Evolutionary conservation across 1,140 invertebrate genomes (phyloP).

Genomic region (Zaprionus africanus): DNA sequence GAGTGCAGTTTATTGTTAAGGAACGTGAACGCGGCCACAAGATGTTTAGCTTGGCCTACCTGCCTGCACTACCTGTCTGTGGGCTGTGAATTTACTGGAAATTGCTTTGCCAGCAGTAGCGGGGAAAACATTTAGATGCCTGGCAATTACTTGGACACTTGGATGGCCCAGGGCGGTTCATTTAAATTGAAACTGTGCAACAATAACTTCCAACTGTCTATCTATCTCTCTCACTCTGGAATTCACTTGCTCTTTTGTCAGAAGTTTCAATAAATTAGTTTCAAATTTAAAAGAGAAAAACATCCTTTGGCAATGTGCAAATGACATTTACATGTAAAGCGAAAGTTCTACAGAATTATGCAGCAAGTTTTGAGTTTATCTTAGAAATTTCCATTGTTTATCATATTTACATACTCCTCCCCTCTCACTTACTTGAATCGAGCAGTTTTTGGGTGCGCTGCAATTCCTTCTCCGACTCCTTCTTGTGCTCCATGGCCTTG

Average conservation of each 20-base stretch:
- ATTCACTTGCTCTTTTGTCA: not conserved
- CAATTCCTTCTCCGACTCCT: constrained; percentile 96
- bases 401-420: not conserved
- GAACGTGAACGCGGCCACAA: constrained; percentile 31
- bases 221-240: not conserved
- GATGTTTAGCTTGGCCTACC: constrained; percentile 17
- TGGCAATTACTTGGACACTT: not conserved
- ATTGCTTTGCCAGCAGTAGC: not conserved
- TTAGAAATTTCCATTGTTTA: not conserved
- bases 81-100: constrained; percentile 12
- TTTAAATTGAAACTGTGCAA: constrained; percentile 7
- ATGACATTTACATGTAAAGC: not conserved
- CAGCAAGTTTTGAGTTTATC: not conserved
- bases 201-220: not conserved
- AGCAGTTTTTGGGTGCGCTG: constrained; percentile 96
- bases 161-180: not conserved
- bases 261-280: constrained; percentile 1
- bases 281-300: constrained; percentile 1
- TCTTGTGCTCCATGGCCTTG: constrained; percentile 96
- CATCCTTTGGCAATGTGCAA: not conserved
- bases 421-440: constrained; percentile 89
- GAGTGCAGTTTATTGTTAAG: constrained; percentile 37
- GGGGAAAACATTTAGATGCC: constrained; percentile 1
- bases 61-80: constrained; percentile 21
- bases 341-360: not conserved